A percentile compares a stretch with the other conserved stretches of the same genome.
phyloP scores from a whole-genome alignment of 2,888 invertebrate species.

The Melangyna quadrimaculata region DNA sequence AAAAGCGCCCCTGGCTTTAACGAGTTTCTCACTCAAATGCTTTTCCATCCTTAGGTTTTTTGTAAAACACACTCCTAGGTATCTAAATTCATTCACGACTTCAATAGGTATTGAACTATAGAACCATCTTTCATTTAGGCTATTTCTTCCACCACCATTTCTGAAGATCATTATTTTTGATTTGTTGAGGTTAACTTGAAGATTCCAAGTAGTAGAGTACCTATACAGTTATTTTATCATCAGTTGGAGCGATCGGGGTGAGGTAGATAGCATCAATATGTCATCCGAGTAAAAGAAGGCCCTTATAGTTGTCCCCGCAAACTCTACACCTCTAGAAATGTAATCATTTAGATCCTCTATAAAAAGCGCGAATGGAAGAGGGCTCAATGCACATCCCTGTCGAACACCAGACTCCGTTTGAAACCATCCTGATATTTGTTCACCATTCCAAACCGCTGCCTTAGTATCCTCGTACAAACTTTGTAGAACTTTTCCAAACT shows the following conservation, averaged over 20 bases:
- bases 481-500: not conserved
- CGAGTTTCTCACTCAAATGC: not conserved
- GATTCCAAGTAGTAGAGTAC: too few species aligned
- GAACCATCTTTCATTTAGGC: not conserved
- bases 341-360: too few species aligned
- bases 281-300: not conserved
- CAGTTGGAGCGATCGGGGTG: not conserved
- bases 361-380: not conserved
- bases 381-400: not conserved
- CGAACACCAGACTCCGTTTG: not conserved
- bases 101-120: not conserved
- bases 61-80: not conserved
- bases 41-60: not conserved
- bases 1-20: not conserved
- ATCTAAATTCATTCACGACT: not conserved
- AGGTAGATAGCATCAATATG: not conserved
- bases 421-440: not conserved
- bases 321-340: too few species aligned
- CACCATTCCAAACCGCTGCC: conserved; percentile 3
- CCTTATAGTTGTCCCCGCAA: too few species aligned
- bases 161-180: conserved; percentile 3
- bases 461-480: not conserved
- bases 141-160: not conserved
- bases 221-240: not conserved
- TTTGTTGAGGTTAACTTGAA: too few species aligned